Percentiles rank a stretch among this genome's conserved stretches.
phyloP scores from a whole-genome alignment of 2,113 vertebrate genomes.

The Tursiops truncatus region DNA sequence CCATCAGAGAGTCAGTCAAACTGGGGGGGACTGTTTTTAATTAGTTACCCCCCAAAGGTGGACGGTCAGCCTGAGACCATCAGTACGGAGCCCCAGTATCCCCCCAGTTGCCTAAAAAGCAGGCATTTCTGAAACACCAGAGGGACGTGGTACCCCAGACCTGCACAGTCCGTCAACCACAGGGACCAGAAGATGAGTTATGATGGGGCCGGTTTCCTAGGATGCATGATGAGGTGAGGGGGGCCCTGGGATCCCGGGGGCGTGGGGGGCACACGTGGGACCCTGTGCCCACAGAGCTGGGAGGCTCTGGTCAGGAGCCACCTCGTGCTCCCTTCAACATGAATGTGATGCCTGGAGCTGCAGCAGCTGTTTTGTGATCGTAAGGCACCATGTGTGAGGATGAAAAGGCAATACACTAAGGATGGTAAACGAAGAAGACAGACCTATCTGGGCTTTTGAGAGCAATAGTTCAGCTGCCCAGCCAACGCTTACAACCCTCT shows the following conservation, averaged over 20 bases:
- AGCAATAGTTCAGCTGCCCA: no score
- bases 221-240: no score
- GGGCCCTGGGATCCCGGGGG: no score
- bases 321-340: neutral
- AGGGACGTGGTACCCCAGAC: no score
- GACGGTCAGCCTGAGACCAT: no score
- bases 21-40: neutral
- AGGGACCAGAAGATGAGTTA: accelerated
- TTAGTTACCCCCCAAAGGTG: neutral
- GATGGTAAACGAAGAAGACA: no score
- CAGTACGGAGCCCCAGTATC: no score
- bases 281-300: no score
- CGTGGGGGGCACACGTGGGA: no score
- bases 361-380: neutral
- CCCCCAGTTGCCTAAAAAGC: neutral
- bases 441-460: neutral
- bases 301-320: no score
- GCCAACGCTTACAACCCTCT: neutral
- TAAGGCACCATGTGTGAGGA: neutral
- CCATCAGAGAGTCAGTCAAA: neutral
- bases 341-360: neutral
- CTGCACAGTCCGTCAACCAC: no score
- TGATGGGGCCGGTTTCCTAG: no score
- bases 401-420: neutral
- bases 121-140: neutral